Evolutionary conservation across 1,140 invertebrate genomes (phyloP), one percentile per base, ranked within the genome.

Genomic region (Trypoxylus dichotomus): DNA sequence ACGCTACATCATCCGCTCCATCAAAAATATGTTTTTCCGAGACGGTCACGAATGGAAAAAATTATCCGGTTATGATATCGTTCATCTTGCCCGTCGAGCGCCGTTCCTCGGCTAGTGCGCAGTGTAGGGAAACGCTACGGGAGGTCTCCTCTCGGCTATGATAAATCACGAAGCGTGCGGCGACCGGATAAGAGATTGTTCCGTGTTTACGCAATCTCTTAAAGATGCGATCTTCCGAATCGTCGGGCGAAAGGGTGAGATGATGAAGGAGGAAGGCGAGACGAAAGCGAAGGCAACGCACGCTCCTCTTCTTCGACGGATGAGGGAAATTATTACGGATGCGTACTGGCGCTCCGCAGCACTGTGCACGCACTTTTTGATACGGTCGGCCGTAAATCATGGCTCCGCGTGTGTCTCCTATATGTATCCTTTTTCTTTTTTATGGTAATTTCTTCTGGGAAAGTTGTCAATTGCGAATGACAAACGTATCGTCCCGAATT

Each of bases 61-160:
- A 68, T 68, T 68, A 68, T 68, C 60, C 60, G 60, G 60, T 68
- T 68, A 68, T 68, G 60, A 68, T 68, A 68, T 68, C 60, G 60
- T 68, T 68, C 60, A 68, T 68, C 60, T 68, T 68, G 11, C 47
- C 19, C 47, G 47, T 19, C 19, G 15, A 54, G 47, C 47, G 47
- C 19, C 47, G 47, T 54, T 54, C 47, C 47, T 7, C 15, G n/a
- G 15, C 47, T 19, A n/a, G 47, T n/a, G 47, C 19, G 6, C 7
- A 54, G 47, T n/a, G 47, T 37, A 37, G 32, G 47, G 15, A 21
- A 54, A 15, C 15, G 47, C 60, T 68, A 68, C 60, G 60, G 60
- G 60, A 68, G 60, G 60, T 68, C 60, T 25, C n/a, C n/a, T 37
- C 32, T 37, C 8, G 60, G 24, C 8, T 29, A 68, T 68, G 60